A percentile compares a stretch with the other conserved stretches of the same genome.
phyloP scores from a whole-genome alignment of 2,113 vertebrate genomes.

The Scolopax mira region DNA sequence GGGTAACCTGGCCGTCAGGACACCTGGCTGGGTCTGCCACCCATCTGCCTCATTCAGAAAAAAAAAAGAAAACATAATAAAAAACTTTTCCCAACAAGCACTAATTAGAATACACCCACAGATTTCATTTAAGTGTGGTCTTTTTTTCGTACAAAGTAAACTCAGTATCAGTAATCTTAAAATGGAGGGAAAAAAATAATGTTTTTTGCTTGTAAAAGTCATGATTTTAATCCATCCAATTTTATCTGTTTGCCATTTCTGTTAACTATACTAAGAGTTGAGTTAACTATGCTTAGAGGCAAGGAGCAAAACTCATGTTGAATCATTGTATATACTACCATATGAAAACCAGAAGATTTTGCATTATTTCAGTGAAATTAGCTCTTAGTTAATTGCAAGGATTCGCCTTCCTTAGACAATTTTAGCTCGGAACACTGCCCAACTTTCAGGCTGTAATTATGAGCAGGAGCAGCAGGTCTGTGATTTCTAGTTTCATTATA shows the following conservation, averaged over 20 bases:
- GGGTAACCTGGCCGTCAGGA: not conserved
- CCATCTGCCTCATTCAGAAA: not conserved
- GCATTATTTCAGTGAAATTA: not conserved
- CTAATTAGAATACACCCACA: not conserved
- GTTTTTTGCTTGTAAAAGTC: not conserved
- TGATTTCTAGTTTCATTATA: not conserved
- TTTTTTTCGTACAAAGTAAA: not conserved
- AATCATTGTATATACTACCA: not conserved
- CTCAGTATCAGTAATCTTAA: not conserved
- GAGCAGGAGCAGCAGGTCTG: not conserved
- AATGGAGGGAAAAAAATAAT: fast-evolving
- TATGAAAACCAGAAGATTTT: not conserved
- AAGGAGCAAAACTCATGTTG: not conserved
- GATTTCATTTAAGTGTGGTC: not conserved
- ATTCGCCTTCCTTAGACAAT: conserved; percentile 10
- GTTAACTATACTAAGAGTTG: not conserved
- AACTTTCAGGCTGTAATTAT: conserved; percentile 8
- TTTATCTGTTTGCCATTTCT: not conserved
- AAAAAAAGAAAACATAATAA: not conserved
- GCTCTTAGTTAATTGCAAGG: not conserved
- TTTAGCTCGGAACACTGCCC: not conserved
- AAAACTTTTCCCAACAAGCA: not conserved
- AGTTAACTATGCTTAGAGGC: not conserved
- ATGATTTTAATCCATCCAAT: not conserved
- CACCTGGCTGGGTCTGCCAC: not conserved